Conservation (phyloP, 2,797 vertebrate genomes). For the Erpetoichthys calabaricus region DNA sequence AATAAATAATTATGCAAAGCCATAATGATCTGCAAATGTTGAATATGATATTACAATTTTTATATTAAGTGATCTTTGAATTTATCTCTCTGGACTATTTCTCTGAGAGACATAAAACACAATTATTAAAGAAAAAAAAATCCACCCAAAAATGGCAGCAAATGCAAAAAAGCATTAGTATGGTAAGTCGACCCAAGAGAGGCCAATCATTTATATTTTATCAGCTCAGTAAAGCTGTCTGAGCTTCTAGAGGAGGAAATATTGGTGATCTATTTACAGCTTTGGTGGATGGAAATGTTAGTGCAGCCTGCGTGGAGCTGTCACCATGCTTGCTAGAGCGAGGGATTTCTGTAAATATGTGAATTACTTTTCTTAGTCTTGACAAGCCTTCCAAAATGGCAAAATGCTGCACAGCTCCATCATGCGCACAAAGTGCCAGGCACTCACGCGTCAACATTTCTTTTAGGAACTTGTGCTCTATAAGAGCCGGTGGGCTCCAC, state of each 20-base stretch:
- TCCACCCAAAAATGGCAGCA: no score
- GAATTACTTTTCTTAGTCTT: conserved; percentile 46
- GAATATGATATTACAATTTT: no score
- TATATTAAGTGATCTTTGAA: no score
- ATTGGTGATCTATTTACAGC: conserved; percentile 62
- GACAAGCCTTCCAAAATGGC: conserved; percentile 43
- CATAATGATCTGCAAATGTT: no score
- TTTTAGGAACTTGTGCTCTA: no score
- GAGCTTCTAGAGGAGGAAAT: conserved; percentile 63
- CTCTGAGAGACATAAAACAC: no score
- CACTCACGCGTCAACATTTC: background rate
- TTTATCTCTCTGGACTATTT: no score
- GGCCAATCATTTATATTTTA: conserved; percentile 69
- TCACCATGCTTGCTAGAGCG: conserved; percentile 51
- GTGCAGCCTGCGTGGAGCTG: conserved; percentile 46
- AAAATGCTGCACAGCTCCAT: background rate
- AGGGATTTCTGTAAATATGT: conserved; percentile 55
- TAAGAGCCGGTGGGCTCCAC: no score
- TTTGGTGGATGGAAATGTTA: conserved; percentile 56
- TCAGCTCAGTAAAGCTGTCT: conserved; percentile 64
- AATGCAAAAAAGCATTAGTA: conserved; percentile 51
- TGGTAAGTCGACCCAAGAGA: conserved; percentile 63
- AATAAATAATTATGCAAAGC: no score
- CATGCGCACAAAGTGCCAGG: conserved; percentile 4
- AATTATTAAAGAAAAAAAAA: no score